Percentiles rank a stretch among this genome's conserved stretches.
phyloP scores from a whole-genome alignment of 1,140 invertebrate species.

The Drosophila hydei region DNA sequence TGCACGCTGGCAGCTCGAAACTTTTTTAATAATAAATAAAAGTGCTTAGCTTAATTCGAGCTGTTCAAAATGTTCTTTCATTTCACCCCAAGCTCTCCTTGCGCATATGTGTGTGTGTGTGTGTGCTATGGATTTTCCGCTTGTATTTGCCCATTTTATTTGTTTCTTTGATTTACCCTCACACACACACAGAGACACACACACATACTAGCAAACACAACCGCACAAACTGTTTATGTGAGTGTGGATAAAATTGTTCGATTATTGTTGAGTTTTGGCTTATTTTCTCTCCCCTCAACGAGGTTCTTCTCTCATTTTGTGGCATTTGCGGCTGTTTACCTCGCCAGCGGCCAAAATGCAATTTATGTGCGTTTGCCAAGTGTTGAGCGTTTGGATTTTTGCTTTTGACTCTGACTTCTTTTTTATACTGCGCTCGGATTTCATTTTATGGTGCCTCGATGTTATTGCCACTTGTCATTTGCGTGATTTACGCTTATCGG shows the following conservation, averaged over 20 bases:
- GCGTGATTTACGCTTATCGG: conserved; percentile 78
- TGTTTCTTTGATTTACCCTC: conserved; percentile 74
- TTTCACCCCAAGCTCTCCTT: background rate
- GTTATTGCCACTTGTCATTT: conserved; percentile 78
- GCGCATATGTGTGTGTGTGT: conserved; percentile 8
- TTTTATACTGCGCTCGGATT: conserved; percentile 46
- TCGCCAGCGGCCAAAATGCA: conserved; percentile 76
- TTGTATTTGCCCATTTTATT: conserved; percentile 69
- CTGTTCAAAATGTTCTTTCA: conserved; percentile 48
- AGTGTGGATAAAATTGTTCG: conserved; percentile 76
- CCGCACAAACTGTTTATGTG: background rate
- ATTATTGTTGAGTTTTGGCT: conserved; percentile 79
- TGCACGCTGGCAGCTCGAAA: conserved; percentile 46
- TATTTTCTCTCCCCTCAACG: conserved; percentile 43
- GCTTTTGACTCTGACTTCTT: conserved; percentile 21
- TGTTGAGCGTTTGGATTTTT: conserved; percentile 42
- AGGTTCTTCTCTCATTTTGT: conserved; percentile 48
- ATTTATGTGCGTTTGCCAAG: conserved; percentile 66
- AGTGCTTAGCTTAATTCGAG: conserved; percentile 78
- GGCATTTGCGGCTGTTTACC: conserved; percentile 77
- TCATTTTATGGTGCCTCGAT: conserved; percentile 53
- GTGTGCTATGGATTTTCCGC: conserved; percentile 49
- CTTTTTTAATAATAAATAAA: conserved; percentile 83
- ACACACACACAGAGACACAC: conserved; percentile 17
- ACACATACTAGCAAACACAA: background rate